phyloP scores from a whole-genome alignment of 2,888 invertebrate genomes.

The Nymphalis urticae region DNA sequence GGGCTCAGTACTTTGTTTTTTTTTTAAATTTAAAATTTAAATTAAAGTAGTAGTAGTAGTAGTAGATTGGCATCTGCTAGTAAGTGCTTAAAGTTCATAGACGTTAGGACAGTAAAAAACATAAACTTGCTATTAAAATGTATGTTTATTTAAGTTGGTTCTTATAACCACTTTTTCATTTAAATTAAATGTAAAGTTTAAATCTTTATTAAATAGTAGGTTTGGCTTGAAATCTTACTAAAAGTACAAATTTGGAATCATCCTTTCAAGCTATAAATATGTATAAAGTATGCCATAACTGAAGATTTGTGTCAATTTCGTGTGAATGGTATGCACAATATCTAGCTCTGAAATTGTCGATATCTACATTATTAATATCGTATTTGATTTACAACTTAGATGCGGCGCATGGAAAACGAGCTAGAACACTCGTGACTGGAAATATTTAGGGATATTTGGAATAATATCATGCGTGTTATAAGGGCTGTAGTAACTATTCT shows the following conservation, averaged over 20 bases:
- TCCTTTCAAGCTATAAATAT: constrained; percentile 4
- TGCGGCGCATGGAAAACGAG: constrained; percentile 21
- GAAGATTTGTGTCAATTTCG: constrained; percentile 24
- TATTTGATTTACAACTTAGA: constrained; percentile 31
- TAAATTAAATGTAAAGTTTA: too few species aligned
- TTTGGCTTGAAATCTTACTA: too few species aligned
- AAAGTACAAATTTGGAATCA: neutral
- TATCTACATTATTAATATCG: constrained; percentile 32
- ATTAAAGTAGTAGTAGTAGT: too few species aligned
- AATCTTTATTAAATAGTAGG: too few species aligned
- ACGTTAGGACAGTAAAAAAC: too few species aligned
- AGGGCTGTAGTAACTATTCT: neutral
- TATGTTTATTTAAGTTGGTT: too few species aligned
- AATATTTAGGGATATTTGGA: constrained; percentile 26
- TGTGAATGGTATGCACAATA: constrained; percentile 25
- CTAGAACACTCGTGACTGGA: constrained; percentile 30
- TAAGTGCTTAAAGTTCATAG: too few species aligned
- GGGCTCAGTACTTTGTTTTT: too few species aligned
- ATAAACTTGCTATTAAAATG: too few species aligned
- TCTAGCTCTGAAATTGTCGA: constrained; percentile 22
- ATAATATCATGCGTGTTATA: constrained; percentile 21
- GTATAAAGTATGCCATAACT: constrained; percentile 4
- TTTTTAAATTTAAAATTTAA: too few species aligned
- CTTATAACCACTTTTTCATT: too few species aligned
- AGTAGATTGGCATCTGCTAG: too few species aligned